Percentiles rank a stretch among this genome's conserved stretches.
These are phyloP conservation scores for Heliconius aoede DNA, from an alignment of 2,888 invertebrate genomes.

Conservation along the genomic window DNA sequence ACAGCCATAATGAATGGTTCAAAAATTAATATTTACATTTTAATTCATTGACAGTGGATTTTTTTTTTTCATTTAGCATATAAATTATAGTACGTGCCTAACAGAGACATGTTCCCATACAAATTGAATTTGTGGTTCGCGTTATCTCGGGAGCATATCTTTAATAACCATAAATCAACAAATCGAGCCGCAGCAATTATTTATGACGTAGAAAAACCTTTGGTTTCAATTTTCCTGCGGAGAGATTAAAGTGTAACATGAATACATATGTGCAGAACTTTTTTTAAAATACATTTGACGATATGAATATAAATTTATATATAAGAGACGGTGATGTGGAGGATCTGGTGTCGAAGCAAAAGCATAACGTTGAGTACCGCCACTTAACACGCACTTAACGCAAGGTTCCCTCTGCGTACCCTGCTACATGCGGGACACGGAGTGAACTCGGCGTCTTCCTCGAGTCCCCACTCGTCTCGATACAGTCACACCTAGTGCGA, in stretches of 20 bases:
- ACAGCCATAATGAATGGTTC: not conserved
- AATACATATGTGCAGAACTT: not conserved
- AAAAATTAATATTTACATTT: not conserved
- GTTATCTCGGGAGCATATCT: conserved; percentile 71
- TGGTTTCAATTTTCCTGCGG: conserved; percentile 45
- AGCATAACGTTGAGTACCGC: too few species aligned
- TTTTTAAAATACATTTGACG: not conserved
- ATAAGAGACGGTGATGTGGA: not conserved
- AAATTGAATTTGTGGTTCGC: conserved; percentile 75
- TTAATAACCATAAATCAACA: conserved; percentile 81
- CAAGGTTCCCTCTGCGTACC: too few species aligned
- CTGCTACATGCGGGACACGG: too few species aligned
- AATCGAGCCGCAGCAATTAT: conserved; percentile 63
- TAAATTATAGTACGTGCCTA: conserved; percentile 43
- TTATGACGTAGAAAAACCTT: conserved; percentile 48
- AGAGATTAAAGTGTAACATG: conserved; percentile 36
- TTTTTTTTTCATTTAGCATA: conserved; percentile 28
- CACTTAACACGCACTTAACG: too few species aligned
- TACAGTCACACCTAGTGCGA: too few species aligned
- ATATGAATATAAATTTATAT: not conserved
- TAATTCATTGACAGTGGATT: conserved; percentile 40
- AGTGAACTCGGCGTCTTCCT: too few species aligned
- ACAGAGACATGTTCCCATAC: conserved; percentile 71
- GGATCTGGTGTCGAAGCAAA: too few species aligned
- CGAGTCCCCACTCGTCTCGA: too few species aligned